phyloP scores from a whole-genome alignment of 1,140 invertebrate genomes.

The Musca vetustissima region DNA sequence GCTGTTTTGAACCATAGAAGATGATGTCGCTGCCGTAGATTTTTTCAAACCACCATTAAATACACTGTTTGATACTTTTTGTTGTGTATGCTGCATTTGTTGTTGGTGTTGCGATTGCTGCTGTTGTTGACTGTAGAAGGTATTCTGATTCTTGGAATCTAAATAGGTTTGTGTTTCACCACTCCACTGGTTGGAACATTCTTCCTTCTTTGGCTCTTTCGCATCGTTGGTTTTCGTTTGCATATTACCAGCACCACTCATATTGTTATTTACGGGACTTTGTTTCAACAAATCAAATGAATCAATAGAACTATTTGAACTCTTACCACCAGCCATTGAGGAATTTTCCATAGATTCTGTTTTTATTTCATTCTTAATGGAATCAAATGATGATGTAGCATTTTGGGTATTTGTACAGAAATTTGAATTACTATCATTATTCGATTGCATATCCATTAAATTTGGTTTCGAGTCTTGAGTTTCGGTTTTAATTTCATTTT shows the following conservation, averaged over 20 bases:
- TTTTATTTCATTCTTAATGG: constrained; percentile 48
- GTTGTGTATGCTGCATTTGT: no score
- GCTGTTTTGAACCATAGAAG: background rate
- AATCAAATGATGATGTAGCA: constrained; percentile 8
- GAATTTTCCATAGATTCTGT: constrained; percentile 36
- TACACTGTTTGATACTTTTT: background rate
- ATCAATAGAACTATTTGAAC: constrained; percentile 30
- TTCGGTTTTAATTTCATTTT: constrained; percentile 14
- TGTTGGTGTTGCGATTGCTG: no score
- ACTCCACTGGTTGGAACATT: constrained; percentile 13
- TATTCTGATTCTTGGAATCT: background rate
- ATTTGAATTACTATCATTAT: constrained; percentile 35
- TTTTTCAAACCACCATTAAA: background rate
- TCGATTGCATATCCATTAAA: background rate
- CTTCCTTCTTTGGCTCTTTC: constrained; percentile 19
- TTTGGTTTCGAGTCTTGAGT: background rate
- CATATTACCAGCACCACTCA: constrained; percentile 2
- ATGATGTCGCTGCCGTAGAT: background rate
- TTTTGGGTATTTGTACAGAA: constrained; percentile 25
- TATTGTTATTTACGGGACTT: constrained; percentile 26
- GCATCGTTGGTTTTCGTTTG: constrained; percentile 26
- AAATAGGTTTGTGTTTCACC: background rate
- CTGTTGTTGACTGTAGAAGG: background rate
- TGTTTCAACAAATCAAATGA: constrained; percentile 49
- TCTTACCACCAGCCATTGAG: constrained; percentile 4